A percentile compares a stretch with the other conserved stretches of the same genome.
phyloP scores from a whole-genome alignment of 2,113 vertebrate species.

The Thunnus maccoyii region DNA sequence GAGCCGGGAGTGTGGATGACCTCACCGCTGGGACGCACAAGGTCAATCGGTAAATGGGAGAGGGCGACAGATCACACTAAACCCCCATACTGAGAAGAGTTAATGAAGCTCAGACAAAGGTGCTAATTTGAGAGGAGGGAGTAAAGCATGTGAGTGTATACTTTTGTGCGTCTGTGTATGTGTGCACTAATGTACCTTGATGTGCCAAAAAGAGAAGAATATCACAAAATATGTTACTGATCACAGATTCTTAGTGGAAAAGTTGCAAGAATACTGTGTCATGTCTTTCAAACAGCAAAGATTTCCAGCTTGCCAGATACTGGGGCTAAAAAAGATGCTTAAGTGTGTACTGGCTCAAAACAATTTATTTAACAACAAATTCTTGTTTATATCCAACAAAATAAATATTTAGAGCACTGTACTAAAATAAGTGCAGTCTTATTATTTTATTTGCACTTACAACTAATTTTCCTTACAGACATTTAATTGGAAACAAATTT shows the following conservation, averaged over 20 bases:
- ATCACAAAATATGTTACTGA: neutral
- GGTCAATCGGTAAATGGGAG: constrained; percentile 19
- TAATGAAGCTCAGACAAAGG: constrained; percentile 66
- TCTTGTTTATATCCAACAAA: constrained; percentile 1
- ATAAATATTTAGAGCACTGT: neutral
- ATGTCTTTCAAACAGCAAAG: neutral
- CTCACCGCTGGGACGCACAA: neutral
- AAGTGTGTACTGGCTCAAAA: neutral
- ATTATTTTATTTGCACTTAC: neutral
- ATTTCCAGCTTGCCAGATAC: neutral
- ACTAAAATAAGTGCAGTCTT: neutral
- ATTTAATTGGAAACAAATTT: constrained; percentile 16
- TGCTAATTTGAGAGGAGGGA: constrained; percentile 61
- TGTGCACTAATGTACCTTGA: neutral
- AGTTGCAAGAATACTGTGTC: neutral
- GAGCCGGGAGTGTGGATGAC: constrained; percentile 27
- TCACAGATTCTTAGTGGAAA: neutral
- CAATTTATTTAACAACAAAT: neutral
- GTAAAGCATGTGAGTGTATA: constrained; percentile 1
- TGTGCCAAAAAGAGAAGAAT: neutral
- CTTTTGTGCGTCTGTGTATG: constrained; percentile 12
- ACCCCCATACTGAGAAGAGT: neutral
- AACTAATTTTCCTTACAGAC: neutral
- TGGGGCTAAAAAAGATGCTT: neutral
- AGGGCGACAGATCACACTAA: neutral